phyloP scores from a whole-genome alignment of 2,113 vertebrate genomes.

The Cyphomyrus plagiostoma region DNA sequence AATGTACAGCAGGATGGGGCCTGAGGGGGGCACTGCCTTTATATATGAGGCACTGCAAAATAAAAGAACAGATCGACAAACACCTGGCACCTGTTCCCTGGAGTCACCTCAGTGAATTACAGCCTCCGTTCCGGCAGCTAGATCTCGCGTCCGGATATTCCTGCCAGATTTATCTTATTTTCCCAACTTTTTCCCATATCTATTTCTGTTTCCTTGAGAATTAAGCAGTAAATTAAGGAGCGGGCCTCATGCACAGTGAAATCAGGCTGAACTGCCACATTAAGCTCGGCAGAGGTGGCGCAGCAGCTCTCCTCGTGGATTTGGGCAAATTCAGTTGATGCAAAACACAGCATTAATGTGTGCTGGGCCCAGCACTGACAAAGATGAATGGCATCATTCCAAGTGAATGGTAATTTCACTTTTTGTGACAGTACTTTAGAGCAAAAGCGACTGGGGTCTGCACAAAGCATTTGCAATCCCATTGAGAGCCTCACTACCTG shows the following conservation, averaged over 20 bases:
- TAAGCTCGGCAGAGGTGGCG: conserved; percentile 87
- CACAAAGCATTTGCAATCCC: conserved; percentile 98
- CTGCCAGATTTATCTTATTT: conserved; percentile 90
- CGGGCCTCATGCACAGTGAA: conserved; percentile 60
- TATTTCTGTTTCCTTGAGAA: conserved; percentile 92
- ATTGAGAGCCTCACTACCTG: conserved; percentile 96
- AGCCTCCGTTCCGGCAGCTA: conserved; percentile 69
- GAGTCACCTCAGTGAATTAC: conserved; percentile 77
- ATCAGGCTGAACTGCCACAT: conserved; percentile 89
- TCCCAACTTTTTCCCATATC: conserved; percentile 90
- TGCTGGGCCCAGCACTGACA: conserved; percentile 95
- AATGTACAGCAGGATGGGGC: conserved; percentile 51
- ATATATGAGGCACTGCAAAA: conserved; percentile 81
- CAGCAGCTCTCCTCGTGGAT: conserved; percentile 94
- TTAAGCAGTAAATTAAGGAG: conserved; percentile 91
- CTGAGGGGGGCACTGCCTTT: conserved; percentile 85
- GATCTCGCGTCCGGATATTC: conserved; percentile 76
- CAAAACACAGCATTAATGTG: conserved; percentile 99
- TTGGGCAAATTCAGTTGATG: conserved; percentile 98
- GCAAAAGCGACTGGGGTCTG: conserved; percentile 86
- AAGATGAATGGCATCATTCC: conserved; percentile 99
- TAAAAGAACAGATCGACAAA: conserved; percentile 92
- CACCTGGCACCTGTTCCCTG: conserved; percentile 77
- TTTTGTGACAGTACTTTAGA: conserved; percentile 99
- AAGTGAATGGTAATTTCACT: conserved; percentile 99